These are phyloP conservation scores for Pentalonia nigronervosa DNA, from an alignment of 1,140 invertebrate species.

Conservation along the genomic window DNA sequence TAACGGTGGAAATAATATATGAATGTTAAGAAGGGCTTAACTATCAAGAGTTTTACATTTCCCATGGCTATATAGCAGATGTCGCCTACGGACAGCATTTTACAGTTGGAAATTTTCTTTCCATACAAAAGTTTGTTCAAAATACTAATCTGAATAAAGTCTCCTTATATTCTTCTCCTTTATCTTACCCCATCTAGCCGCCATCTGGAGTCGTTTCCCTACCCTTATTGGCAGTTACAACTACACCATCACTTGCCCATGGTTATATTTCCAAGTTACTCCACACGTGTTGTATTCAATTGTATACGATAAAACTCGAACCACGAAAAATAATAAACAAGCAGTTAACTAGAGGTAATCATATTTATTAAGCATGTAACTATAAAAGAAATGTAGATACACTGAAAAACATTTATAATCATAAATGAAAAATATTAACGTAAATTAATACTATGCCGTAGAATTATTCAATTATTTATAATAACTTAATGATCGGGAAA, in stretches of 20 bases:
- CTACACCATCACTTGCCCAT: not conserved
- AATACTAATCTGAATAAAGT: constrained; percentile 57
- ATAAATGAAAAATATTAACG: not conserved
- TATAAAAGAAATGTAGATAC: not conserved
- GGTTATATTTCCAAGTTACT: not conserved
- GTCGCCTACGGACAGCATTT: constrained; percentile 50
- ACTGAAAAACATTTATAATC: not conserved
- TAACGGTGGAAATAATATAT: constrained; percentile 20
- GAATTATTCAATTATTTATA: not conserved
- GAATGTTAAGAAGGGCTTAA: not conserved
- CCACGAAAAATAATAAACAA: constrained; percentile 33
- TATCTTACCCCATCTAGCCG: constrained; percentile 5
- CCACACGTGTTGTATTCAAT: not conserved
- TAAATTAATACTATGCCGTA: not conserved
- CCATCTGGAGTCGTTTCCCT: constrained; percentile 48
- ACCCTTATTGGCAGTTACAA: not conserved
- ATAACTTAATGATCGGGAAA: not conserved
- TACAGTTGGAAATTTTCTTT: constrained; percentile 30
- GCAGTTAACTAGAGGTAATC: not conserved
- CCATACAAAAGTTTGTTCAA: constrained; percentile 52
- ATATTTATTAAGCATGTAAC: not conserved
- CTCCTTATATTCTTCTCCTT: constrained; percentile 30
- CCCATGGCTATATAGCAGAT: constrained; percentile 15
- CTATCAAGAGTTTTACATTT: constrained; percentile 20
- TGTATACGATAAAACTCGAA: not conserved